Percentiles rank a stretch among this genome's conserved stretches.
Evolutionary conservation across 2,113 vertebrate genomes (phyloP).

Genomic region (Plectropomus leopardus): DNA sequence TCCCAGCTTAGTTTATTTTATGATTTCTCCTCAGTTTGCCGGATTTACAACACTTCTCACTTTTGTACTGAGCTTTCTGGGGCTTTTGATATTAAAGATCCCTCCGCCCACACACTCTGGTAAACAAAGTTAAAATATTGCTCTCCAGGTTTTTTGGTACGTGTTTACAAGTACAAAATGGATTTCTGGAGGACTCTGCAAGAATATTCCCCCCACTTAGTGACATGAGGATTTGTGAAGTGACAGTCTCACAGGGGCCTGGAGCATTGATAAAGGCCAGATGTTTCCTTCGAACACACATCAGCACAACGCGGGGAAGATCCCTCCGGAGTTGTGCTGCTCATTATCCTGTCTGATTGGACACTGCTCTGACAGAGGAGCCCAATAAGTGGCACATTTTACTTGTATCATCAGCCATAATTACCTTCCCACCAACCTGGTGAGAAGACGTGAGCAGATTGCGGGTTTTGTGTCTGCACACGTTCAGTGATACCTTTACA

Average conservation of each 20-base stretch:
- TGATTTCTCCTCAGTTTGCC: conserved; percentile 27
- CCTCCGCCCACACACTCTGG: conserved; percentile 48
- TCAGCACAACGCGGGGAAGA: conserved; percentile 28
- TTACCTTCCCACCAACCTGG: conserved; percentile 38
- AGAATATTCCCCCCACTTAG: conserved; percentile 21
- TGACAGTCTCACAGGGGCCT: conserved; percentile 34
- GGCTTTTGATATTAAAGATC: conserved; percentile 49
- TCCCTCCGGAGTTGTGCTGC: conserved; percentile 38
- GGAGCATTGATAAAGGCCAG: conserved; percentile 55
- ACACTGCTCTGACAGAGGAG: conserved; percentile 45
- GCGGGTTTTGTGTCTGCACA: conserved; percentile 8
- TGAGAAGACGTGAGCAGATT: conserved; percentile 39
- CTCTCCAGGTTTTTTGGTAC: conserved; percentile 21
- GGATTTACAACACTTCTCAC: conserved; percentile 40
- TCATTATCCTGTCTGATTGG: conserved; percentile 65
- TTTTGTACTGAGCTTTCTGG: conserved; percentile 46
- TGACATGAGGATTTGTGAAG: conserved; percentile 18
- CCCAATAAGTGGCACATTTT: conserved; percentile 58
- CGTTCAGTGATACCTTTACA: conserved; percentile 25
- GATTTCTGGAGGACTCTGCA: conserved; percentile 7
- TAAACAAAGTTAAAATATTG: conserved; percentile 48
- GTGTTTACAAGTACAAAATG: conserved; percentile 35
- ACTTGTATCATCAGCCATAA: conserved; percentile 43
- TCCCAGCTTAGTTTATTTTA: conserved; percentile 59
- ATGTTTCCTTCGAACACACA: conserved; percentile 56